Conservation (phyloP, 1,140 invertebrate genomes). For the Ostrea edulis region DNA sequence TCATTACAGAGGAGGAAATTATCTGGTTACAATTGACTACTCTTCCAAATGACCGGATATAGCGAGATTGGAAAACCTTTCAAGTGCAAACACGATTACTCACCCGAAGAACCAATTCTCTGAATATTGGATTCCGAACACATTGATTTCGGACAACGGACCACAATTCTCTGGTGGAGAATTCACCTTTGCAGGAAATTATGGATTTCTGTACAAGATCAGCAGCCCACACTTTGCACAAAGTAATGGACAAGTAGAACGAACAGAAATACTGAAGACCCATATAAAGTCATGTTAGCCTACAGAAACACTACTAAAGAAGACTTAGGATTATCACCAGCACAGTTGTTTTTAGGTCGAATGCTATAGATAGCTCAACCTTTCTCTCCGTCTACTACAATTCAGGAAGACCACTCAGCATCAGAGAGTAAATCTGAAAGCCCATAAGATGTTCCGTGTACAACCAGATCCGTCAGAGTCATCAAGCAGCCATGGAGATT, state of each 20-base stretch:
- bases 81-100: neutral
- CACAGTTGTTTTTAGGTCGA: neutral
- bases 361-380: neutral
- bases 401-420: too few relatives aligned
- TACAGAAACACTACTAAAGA: neutral
- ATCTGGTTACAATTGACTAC: slow-evolving; percentile 45
- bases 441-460: too few relatives aligned
- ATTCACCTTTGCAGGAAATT: slow-evolving; percentile 78
- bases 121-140: slow-evolving; percentile 53
- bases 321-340: neutral
- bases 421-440: too few relatives aligned
- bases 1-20: slow-evolving; percentile 13
- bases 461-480: too few relatives aligned
- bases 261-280: slow-evolving; percentile 46
- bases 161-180: slow-evolving; percentile 76
- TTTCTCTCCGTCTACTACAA: too few relatives aligned
- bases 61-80: slow-evolving; percentile 31
- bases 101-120: slow-evolving; percentile 46
- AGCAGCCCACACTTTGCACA: slow-evolving; percentile 69
- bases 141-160: slow-evolving; percentile 79
- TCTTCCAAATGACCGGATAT: slow-evolving; percentile 56
- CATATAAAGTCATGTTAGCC: neutral
- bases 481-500: too few relatives aligned
- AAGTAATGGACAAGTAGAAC: slow-evolving; percentile 68
- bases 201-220: slow-evolving; percentile 72